Evolutionary conservation across 2,888 invertebrate species (phyloP).

Genomic region (Tryphoninae sp.): DNA sequence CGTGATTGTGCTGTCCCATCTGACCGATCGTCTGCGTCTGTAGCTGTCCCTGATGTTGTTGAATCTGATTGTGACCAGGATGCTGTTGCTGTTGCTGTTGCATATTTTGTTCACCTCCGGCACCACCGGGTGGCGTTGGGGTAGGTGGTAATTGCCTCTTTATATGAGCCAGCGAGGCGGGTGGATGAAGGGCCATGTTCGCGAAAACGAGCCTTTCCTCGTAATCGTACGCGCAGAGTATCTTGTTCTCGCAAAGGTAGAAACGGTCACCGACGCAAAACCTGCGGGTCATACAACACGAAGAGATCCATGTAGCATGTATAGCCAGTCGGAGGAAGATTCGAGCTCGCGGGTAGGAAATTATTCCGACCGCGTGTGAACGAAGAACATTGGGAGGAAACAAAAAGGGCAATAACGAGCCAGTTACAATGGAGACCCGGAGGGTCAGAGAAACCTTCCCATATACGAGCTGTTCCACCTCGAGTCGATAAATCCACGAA

Average conservation of each 20-base stretch:
- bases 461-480: neutral
- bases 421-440: neutral
- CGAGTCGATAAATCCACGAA: too few species aligned
- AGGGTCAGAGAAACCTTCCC: neutral
- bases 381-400: slow-evolving; percentile 8
- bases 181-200: slow-evolving; percentile 96
- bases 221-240: slow-evolving; percentile 98
- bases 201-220: slow-evolving; percentile 97
- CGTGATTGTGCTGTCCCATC: slow-evolving; percentile 78
- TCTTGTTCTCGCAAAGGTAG: slow-evolving; percentile 98
- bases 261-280: slow-evolving; percentile 99
- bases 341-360: neutral
- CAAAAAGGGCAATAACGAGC: slow-evolving; percentile 27
- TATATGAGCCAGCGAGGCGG: slow-evolving; percentile 88
- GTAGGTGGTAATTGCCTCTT: slow-evolving; percentile 85
- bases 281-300: slow-evolving; percentile 83
- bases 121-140: slow-evolving; percentile 74
- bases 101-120: slow-evolving; percentile 71
- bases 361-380: slow-evolving; percentile 6
- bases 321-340: neutral
- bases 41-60: slow-evolving; percentile 71
- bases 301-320: slow-evolving; percentile 6
- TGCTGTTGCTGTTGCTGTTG: slow-evolving; percentile 69
- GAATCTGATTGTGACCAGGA: slow-evolving; percentile 76
- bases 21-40: slow-evolving; percentile 76